A percentile compares a stretch with the other conserved stretches of the same genome.
Evolutionary conservation across 92 coral and sea anemone genomes (phyloP).

Genomic region (Parazoanthus swiftii): DNA sequence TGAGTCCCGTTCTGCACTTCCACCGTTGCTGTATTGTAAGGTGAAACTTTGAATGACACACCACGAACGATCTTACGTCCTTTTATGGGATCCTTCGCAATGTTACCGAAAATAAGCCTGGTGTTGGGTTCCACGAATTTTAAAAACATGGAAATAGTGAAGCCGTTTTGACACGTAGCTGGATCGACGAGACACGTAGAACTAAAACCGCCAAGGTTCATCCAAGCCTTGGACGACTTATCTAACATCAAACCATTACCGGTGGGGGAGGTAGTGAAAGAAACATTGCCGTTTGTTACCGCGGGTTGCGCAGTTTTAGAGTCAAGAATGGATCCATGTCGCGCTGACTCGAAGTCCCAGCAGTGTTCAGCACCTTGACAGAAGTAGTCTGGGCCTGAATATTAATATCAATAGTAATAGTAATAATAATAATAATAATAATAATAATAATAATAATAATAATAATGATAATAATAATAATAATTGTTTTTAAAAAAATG

Average conservation of each 20-base stretch:
- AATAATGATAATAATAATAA: too few species aligned
- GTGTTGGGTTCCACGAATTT: neutral
- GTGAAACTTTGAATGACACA: neutral
- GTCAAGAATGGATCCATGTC: slow-evolving; percentile 30
- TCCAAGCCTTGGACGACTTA: neutral
- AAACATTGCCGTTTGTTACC: neutral
- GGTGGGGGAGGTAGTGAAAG: slow-evolving; percentile 18
- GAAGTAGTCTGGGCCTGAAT: slow-evolving; percentile 26
- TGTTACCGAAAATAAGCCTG: slow-evolving; percentile 12
- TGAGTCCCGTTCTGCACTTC: slow-evolving; percentile 36
- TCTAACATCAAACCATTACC: slow-evolving; percentile 29
- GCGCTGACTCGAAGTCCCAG: slow-evolving; percentile 34
- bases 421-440: too few species aligned
- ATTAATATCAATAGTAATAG: too few species aligned
- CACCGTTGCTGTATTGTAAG: neutral
- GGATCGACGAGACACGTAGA: slow-evolving; percentile 37
- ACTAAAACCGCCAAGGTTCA: slow-evolving; percentile 13
- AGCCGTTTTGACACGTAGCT: slow-evolving; percentile 24
- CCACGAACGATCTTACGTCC: slow-evolving; percentile 8
- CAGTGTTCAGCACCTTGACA: slow-evolving; percentile 41
- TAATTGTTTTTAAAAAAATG: too few species aligned
- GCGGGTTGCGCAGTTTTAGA: slow-evolving; percentile 35
- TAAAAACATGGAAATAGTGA: slow-evolving; percentile 38
- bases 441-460: too few species aligned
- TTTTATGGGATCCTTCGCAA: neutral